Evolutionary conservation across 2,113 vertebrate species (phyloP), one percentile per base, ranked within the genome.

Genomic region (Sinocyclocheilus anshuiensis): DNA sequence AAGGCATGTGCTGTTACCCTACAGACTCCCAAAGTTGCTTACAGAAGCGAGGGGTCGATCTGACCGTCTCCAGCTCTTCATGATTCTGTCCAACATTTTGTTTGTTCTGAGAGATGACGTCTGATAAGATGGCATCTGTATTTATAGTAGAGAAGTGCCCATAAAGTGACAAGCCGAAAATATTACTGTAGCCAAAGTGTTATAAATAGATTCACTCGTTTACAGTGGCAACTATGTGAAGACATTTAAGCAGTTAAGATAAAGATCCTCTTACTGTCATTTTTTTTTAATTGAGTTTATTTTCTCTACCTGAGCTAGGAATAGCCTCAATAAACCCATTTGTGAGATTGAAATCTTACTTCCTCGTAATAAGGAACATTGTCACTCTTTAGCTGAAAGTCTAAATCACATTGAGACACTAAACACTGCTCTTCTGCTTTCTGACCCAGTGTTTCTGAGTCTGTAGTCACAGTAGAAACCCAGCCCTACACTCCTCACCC

Each of bases 1-100:
- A 63, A 65, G 72, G 53, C 81, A 84, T 69, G 5, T 33, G 55
- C 78, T 86, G 84, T 65, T 88, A 36, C 36, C 11, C 82, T 75
- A 24, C 26, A 72, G 67, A 42, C 77, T 80, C 20, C 50, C 50
- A 16, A 36, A 75, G 69, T 33, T 45, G 79, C 36, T 77, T 45
- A 33, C 63, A 20, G 48, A 36, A 50, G 11, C 20, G 18, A 75
- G 50, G 36, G 65, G 39, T 42, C 6, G 39, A 79, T 71, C 18
- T 57, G 59, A 55, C 75, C 29, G 11, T 59, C 65, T 81, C n/a
- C 61, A 36, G 67, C 53, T 20, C 81, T 72, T 53, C 55, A 55
- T 18, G 57, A 12, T 55, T 80, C 18, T 20, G 10, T 81, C 50
- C 57, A 81, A 13, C 59, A 75, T 74, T 86, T 86, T 61, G 84